Percentiles rank a stretch among this genome's conserved stretches.
Conservation (phyloP, 2,113 vertebrate genomes). For the Gallinago undulata region DNA sequence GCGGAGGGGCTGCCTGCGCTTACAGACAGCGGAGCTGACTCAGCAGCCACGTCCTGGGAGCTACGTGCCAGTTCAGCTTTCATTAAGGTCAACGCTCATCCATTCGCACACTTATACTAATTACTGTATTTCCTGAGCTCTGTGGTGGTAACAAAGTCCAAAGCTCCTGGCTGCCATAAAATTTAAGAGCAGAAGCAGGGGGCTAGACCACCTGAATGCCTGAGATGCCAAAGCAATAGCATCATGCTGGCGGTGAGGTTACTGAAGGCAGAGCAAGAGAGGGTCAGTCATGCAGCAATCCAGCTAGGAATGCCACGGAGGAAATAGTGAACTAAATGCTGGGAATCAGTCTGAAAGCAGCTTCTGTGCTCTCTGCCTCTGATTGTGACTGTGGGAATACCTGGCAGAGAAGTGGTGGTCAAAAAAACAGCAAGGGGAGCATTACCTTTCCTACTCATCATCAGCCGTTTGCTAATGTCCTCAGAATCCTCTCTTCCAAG, state of each 20-base stretch:
- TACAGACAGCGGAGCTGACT: neutral
- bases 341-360: neutral
- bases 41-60: conserved; percentile 10
- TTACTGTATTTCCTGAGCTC: neutral
- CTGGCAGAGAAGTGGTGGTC: neutral
- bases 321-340: neutral
- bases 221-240: neutral
- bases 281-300: neutral
- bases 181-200: neutral
- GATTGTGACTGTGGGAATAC: neutral
- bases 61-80: neutral
- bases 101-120: neutral
- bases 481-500: neutral
- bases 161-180: neutral
- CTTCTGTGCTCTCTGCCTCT: neutral
- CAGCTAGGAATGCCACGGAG: neutral
- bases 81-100: neutral
- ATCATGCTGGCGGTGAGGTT: neutral
- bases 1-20: neutral
- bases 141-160: neutral
- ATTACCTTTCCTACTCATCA: neutral
- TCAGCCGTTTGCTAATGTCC: neutral
- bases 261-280: neutral
- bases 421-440: neutral
- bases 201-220: neutral